Evolutionary conservation across 2,888 invertebrate genomes (phyloP), one percentile per base, ranked within the genome.

Genomic region (Drosophila austrosaltans): DNA sequence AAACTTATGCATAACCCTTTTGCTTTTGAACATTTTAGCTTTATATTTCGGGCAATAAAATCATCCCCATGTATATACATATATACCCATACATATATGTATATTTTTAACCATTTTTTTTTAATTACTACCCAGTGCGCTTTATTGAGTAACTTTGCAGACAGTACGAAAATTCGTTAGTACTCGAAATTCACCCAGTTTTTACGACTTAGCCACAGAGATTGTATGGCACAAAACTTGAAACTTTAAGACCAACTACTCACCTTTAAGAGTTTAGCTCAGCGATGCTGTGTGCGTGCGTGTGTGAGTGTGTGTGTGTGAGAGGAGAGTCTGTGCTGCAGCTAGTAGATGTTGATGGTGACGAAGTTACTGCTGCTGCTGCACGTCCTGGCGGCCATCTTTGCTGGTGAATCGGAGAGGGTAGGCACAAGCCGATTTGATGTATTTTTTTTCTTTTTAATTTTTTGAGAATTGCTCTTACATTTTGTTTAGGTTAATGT

Each of bases 361-460:
- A 65, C 69, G 75, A 42, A 48, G 44, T 48, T 48, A 48, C 36
- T 63, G 59, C n/a, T 69, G 69, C n/a, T 69, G 78, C 67, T 76
- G 69, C 76, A 75, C 82, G 82, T 83, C 82, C 82, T 83, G 87
- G 82, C 87, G 87, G 84, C 82, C 82, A 83, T 86, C 76, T 86
- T 83, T 78, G 72, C 69, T 62, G 63, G 22, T 56, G 32, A 28
- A 30, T 30, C 59, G 63, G 78, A 78, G 53, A 72, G 70, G 74
- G 63, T 66, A 68, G 68, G 61, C 66, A 66, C 53, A 69, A 48
- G 48, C 48, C 48, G 48, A 48, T 77, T 75, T 63, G 53, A 60
- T 48, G 61, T 68, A n/a, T 72, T 60, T 61, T 66, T 66, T 83
- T 76, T 79, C 86, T 83, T 83, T 40, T 75, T 64, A 54, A 30